Evolutionary conservation across 2,113 vertebrate genomes (phyloP), one percentile per base, ranked within the genome.

Genomic region (Notothenia coriiceps): DNA sequence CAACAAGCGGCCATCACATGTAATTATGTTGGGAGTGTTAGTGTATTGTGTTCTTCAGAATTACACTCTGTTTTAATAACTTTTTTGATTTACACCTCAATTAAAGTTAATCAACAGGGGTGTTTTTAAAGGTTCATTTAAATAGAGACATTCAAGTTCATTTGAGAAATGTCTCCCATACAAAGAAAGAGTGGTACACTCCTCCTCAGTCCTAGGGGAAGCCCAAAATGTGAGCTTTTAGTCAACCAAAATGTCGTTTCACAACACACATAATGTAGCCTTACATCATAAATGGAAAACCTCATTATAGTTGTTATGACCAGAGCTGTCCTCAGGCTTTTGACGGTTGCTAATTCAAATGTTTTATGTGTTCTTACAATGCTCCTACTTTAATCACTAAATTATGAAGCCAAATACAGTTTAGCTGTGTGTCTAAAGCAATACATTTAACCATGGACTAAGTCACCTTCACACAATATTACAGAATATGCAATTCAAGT

Each of bases 301-400:
- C 60, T 64, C 61, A 40, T 74, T 69, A 65, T 47, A 57, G 44
- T 56, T 70, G 29, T 75, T 76, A 64, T 84, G 60, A 61, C 29
- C 51, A 69, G 57, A 56, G 29, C 60, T 69, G 47, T 29, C 70
- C 55, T 57, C 14, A 22, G 61, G 60, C 74, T 64, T 73, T 43
- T 0, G 33, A 14, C 3, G 0, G 10, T 40, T 62, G 35, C 17
- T 35, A 50, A 83, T 73, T 72, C 75, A 71, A 77, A 72, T 33
- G 14, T 62, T 56, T 55, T 40, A 65, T 10, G 29, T 60, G 43
- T 56, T 18, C 40, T 43, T 73, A 33, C 72, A 79, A 82, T 79
- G 20, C 33, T 82, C 35, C 33, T 68, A 15, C 47, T 17, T 77
- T 72, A 56, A 71, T 66, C 43, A 67, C 60, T 52, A 25, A 72